A percentile compares a stretch with the other conserved stretches of the same genome.
Conservation (phyloP, 2,888 invertebrate genomes). For the Calameuta filiformis region DNA sequence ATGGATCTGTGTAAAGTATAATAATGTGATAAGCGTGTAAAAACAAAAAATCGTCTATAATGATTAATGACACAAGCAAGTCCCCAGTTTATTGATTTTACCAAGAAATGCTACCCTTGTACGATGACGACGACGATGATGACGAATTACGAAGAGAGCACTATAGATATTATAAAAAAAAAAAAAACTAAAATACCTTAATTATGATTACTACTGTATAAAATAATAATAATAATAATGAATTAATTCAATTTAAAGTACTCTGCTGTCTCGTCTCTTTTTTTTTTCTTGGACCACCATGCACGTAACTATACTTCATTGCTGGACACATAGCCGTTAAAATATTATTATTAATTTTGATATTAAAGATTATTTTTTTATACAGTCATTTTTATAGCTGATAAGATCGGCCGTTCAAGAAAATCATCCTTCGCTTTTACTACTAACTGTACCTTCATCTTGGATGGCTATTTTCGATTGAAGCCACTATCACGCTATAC, state of each 20-base stretch:
- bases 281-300: too few relatives aligned
- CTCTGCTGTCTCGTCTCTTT: neutral
- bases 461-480: neutral
- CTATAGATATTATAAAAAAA: slow-evolving; percentile 56
- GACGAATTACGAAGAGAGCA: too few relatives aligned
- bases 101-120: slow-evolving; percentile 48
- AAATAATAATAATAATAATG: slow-evolving; percentile 65
- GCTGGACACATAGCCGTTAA: too few relatives aligned
- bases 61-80: slow-evolving; percentile 28
- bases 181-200: slow-evolving; percentile 63
- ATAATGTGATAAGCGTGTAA: slow-evolving; percentile 64
- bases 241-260: slow-evolving; percentile 62
- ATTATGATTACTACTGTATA: slow-evolving; percentile 65
- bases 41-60: slow-evolving; percentile 42
- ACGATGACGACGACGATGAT: slow-evolving; percentile 31
- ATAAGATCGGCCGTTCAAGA: slow-evolving; percentile 49
- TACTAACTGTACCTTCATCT: slow-evolving; percentile 49
- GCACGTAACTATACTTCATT: too few relatives aligned
- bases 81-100: slow-evolving; percentile 45
- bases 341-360: too few relatives aligned
- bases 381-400: slow-evolving; percentile 29
- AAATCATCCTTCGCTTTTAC: slow-evolving; percentile 52
- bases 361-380: neutral
- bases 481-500: too few relatives aligned
- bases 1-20: slow-evolving; percentile 64